Percentiles rank a stretch among this genome's conserved stretches.
Conservation (phyloP, 2,888 invertebrate genomes). For the Malacosoma neustria region DNA sequence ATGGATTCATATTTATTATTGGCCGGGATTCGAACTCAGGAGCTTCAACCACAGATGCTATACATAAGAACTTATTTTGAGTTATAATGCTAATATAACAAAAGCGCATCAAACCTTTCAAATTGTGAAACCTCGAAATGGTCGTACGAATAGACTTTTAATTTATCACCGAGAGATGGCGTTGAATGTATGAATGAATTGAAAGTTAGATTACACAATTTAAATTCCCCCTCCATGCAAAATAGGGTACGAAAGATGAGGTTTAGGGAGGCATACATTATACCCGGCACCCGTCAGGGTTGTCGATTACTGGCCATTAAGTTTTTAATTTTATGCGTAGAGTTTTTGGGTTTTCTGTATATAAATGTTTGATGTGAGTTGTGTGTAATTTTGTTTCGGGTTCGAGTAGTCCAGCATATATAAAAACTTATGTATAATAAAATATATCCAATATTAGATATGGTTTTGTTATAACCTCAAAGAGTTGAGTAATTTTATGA, state of each 20-base stretch:
- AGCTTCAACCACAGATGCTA: no score
- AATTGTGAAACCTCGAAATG: constrained; percentile 60
- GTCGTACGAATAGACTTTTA: constrained; percentile 64
- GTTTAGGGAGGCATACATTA: constrained; percentile 68
- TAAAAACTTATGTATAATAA: no score
- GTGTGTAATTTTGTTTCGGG: no score
- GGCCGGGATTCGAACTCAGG: no score
- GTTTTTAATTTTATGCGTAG: background rate
- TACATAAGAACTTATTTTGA: no score
- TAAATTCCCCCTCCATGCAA: constrained; percentile 75
- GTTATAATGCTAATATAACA: no score
- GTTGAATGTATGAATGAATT: constrained; percentile 74
- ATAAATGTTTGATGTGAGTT: no score
- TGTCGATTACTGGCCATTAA: background rate
- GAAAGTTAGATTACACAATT: constrained; percentile 76
- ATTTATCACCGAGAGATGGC: constrained; percentile 72
- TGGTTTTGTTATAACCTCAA: no score
- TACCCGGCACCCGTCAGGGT: constrained; percentile 21
- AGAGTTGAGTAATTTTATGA: no score
- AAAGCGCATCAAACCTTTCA: constrained; percentile 11
- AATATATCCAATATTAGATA: no score
- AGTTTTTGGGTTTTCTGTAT: constrained; percentile 3
- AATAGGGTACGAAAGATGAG: constrained; percentile 71
- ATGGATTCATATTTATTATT: no score
- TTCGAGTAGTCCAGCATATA: no score